Conservation (phyloP, 1,140 invertebrate species). For the Drosophila tani region DNA sequence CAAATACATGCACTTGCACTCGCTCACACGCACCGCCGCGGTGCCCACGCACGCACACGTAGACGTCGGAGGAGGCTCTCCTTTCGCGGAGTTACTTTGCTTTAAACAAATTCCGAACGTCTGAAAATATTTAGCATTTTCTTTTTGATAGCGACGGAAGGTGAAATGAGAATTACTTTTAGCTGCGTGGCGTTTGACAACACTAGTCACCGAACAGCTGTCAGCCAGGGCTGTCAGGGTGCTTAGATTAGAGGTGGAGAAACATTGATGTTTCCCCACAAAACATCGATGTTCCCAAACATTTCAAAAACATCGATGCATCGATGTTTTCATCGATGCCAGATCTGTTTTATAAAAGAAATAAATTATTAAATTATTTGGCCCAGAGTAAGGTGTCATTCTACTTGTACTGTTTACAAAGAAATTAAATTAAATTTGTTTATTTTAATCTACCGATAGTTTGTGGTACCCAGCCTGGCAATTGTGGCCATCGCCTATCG, state of each 20-base stretch:
- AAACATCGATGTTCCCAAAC: too few species aligned
- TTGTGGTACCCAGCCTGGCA: not conserved
- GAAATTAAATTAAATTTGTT: not conserved
- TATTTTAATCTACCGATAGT: not conserved
- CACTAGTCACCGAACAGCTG: conserved; percentile 39
- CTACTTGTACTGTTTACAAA: too few species aligned
- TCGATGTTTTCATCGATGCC: too few species aligned
- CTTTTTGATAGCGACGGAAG: conserved; percentile 16
- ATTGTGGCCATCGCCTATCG: not conserved
- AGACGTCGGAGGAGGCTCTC: conserved; percentile 21
- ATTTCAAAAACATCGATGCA: too few species aligned
- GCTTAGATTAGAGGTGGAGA: too few species aligned
- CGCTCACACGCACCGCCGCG: conserved; percentile 7
- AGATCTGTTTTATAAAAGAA: not conserved
- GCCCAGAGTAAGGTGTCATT: too few species aligned
- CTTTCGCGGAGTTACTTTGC: not conserved
- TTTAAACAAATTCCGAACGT: conserved; percentile 8
- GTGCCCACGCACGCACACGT: conserved; percentile 8
- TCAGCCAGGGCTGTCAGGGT: conserved; percentile 3
- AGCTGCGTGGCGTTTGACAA: conserved; percentile 33
- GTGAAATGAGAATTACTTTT: conserved; percentile 48
- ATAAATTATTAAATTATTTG: not conserved
- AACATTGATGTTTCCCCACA: too few species aligned
- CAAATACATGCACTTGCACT: conserved; percentile 14
- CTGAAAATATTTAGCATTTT: conserved; percentile 14